Evolutionary conservation across 2,888 invertebrate species (phyloP).

Genomic region (Chymomyza fuscimana): DNA sequence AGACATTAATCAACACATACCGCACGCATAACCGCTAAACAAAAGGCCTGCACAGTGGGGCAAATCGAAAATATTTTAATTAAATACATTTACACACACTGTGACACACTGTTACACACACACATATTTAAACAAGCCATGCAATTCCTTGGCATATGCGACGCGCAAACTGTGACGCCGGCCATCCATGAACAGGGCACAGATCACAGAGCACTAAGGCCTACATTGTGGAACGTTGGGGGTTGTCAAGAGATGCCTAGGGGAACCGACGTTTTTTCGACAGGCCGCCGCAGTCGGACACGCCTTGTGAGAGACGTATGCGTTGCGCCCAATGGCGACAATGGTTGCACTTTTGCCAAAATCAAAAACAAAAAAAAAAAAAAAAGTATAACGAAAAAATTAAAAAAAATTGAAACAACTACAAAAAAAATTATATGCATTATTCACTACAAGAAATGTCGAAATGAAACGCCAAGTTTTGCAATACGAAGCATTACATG

Average conservation of each 20-base stretch:
- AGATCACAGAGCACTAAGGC: constrained; percentile 17
- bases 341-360: constrained; percentile 63
- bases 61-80: constrained; percentile 62
- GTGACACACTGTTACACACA: background rate
- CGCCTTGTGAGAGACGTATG: constrained; percentile 64
- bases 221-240: background rate
- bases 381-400: constrained; percentile 17
- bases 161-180: constrained; percentile 66
- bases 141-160: constrained; percentile 19
- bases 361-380: constrained; percentile 15
- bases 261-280: background rate
- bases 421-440: constrained; percentile 56
- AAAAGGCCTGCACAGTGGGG: constrained; percentile 28
- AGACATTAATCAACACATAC: constrained; percentile 47
- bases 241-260: background rate
- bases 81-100: constrained; percentile 56
- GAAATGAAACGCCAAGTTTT: constrained; percentile 71
- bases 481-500: constrained; percentile 68
- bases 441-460: constrained; percentile 68
- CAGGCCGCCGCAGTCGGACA: constrained; percentile 37
- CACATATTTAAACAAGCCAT: constrained; percentile 10
- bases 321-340: constrained; percentile 41
- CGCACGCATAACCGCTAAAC: constrained; percentile 9
- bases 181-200: constrained; percentile 50
- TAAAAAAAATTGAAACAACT: constrained; percentile 12